phyloP scores from a whole-genome alignment of 2,888 invertebrate species.

The Muscina levida region DNA sequence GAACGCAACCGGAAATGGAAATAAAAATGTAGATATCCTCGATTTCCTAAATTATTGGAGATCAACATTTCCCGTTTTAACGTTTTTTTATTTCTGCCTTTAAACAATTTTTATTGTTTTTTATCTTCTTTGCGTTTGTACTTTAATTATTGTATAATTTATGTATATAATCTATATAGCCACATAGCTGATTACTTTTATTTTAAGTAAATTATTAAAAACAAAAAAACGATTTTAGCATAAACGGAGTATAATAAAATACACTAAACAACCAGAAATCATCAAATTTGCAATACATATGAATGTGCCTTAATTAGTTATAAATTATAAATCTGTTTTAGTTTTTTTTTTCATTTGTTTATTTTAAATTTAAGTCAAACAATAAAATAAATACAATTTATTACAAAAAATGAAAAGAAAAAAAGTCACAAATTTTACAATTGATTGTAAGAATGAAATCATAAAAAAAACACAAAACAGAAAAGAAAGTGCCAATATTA shows the following conservation, averaged over 20 bases:
- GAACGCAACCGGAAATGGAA: background rate
- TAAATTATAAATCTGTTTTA: slow-evolving; percentile 16
- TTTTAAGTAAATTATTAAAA: slow-evolving; percentile 59
- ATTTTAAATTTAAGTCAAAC: slow-evolving; percentile 4
- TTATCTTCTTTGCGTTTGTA: slow-evolving; percentile 42
- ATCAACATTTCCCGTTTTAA: no score
- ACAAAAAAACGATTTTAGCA: slow-evolving; percentile 27
- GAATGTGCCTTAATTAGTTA: slow-evolving; percentile 57
- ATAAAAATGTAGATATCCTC: no score
- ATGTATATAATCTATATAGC: slow-evolving; percentile 50
- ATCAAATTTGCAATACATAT: slow-evolving; percentile 48
- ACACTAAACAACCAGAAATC: no score
- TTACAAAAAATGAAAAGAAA: background rate
- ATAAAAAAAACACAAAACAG: background rate
- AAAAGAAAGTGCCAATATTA: slow-evolving; percentile 10
- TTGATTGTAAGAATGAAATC: background rate
- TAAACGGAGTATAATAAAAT: background rate
- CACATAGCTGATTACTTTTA: background rate
- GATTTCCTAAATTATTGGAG: no score
- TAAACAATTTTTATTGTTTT: slow-evolving; percentile 50
- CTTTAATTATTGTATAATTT: slow-evolving; percentile 38
- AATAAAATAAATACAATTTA: background rate
- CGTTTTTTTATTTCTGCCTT: background rate
- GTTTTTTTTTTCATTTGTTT: no score
- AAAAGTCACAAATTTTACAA: background rate